These are phyloP conservation scores for Epiblema foenella DNA, from an alignment of 2,888 invertebrate genomes.

Conservation along the genomic window DNA sequence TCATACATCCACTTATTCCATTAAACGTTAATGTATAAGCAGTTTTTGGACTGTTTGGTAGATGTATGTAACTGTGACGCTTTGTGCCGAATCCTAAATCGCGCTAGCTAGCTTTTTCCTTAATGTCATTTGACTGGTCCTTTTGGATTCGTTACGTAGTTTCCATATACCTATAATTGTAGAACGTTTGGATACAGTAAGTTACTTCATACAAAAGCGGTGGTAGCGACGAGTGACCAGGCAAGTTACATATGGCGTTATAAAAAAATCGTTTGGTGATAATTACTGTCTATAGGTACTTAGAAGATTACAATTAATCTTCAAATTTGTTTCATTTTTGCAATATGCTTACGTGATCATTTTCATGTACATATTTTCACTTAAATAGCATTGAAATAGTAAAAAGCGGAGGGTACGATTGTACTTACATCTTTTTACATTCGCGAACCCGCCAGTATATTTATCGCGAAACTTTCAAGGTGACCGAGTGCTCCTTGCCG, in stretches of 20 bases:
- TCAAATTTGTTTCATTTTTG: not conserved
- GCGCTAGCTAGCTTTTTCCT: not conserved
- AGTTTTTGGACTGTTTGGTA: not conserved
- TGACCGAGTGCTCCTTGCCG: slow-evolving; percentile 58
- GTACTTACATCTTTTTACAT: slow-evolving; percentile 65
- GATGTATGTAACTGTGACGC: not conserved
- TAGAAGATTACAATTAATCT: too few species aligned
- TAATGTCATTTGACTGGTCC: not conserved
- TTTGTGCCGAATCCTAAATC: not conserved
- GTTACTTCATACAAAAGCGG: too few species aligned
- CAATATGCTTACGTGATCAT: too few species aligned
- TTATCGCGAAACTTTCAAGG: slow-evolving; percentile 75
- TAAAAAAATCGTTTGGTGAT: too few species aligned
- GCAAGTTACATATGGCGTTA: too few species aligned
- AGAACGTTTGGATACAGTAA: too few species aligned
- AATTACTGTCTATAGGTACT: too few species aligned
- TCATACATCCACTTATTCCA: not conserved
- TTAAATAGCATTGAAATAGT: not conserved
- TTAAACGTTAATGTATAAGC: not conserved
- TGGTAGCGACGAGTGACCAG: too few species aligned
- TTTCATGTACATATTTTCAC: not conserved
- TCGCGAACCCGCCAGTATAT: slow-evolving; percentile 62
- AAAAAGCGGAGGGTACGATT: slow-evolving; percentile 48
- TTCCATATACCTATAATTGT: too few species aligned
- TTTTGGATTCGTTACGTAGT: too few species aligned